These are phyloP conservation scores for Gadus macrocephalus DNA, from an alignment of 2,113 vertebrate species.

Conservation along the genomic window DNA sequence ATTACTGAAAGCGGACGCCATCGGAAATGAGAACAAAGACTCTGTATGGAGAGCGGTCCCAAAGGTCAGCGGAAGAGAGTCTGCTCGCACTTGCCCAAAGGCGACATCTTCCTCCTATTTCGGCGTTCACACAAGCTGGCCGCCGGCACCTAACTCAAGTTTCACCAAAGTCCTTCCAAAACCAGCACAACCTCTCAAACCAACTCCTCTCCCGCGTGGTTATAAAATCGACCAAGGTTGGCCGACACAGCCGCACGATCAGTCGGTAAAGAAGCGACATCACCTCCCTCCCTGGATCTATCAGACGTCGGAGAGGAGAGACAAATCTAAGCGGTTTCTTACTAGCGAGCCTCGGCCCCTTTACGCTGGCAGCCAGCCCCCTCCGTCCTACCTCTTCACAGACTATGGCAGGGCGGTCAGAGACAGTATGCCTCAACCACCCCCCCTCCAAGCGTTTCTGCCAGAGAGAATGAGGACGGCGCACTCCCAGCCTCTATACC, in stretches of 20 bases:
- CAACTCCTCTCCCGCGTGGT: conserved; percentile 49
- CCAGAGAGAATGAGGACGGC: conserved; percentile 60
- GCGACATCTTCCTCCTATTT: conserved; percentile 7
- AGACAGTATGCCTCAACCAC: conserved; percentile 45
- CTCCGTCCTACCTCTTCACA: conserved; percentile 41
- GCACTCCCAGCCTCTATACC: conserved; percentile 58
- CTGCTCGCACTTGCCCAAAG: conserved; percentile 17
- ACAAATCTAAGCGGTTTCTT: conserved; percentile 54
- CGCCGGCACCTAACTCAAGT: conserved; percentile 56
- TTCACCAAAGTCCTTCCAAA: conserved; percentile 70
- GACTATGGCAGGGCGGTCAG: conserved; percentile 51
- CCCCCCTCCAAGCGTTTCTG: conserved; percentile 39
- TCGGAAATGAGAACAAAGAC: conserved; percentile 46
- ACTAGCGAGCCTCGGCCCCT: conserved; percentile 55
- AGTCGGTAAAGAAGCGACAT: conserved; percentile 51
- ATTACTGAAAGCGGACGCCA: conserved; percentile 1
- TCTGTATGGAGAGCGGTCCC: conserved; percentile 34
- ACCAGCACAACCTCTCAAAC: conserved; percentile 49
- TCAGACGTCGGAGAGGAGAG: conserved; percentile 57
- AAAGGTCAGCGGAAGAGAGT: conserved; percentile 34
- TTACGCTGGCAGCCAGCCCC: conserved; percentile 28
- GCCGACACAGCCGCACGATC: conserved; percentile 26
- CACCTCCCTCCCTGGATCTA: conserved; percentile 32
- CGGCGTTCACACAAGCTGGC: conserved; percentile 40
- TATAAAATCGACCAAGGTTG: conserved; percentile 48